These are phyloP conservation scores for Gobionotothen gibberifrons DNA, from an alignment of 2,797 vertebrate genomes.

Conservation along the genomic window DNA sequence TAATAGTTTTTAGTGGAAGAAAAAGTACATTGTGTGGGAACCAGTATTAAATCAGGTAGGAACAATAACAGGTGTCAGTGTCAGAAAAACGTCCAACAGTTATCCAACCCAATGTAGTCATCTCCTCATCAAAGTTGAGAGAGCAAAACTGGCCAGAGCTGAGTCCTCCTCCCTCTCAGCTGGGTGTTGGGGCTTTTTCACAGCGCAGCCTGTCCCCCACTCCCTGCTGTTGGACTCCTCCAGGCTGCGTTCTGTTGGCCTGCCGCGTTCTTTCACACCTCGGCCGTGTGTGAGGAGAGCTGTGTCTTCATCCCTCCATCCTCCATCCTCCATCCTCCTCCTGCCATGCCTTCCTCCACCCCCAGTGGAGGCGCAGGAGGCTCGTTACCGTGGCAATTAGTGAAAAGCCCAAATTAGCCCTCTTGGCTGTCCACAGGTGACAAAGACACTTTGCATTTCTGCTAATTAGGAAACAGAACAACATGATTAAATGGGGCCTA, in stretches of 20 bases:
- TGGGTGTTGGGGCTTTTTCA: constrained; percentile 83
- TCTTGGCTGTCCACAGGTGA: constrained; percentile 89
- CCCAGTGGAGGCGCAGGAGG: constrained; percentile 85
- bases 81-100: constrained; percentile 70
- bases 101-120: constrained; percentile 65
- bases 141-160: constrained; percentile 76
- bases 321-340: constrained; percentile 81
- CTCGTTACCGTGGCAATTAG: constrained; percentile 91
- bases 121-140: constrained; percentile 76
- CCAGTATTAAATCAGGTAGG: constrained; percentile 55
- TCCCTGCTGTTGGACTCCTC: constrained; percentile 85
- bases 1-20: constrained; percentile 26
- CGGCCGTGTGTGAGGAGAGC: constrained; percentile 81
- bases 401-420: constrained; percentile 88
- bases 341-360: constrained; percentile 83
- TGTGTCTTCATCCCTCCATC: constrained; percentile 84
- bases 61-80: constrained; percentile 68
- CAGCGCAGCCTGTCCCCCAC: constrained; percentile 83
- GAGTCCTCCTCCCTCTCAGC: constrained; percentile 79
- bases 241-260: constrained; percentile 85
- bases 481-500: constrained; percentile 83
- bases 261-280: constrained; percentile 87
- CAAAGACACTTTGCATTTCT: constrained; percentile 87
- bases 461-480: constrained; percentile 88
- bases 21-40: constrained; percentile 51